Base-by-base conservation (phyloP, 2,797 vertebrate genomes). In the Heliangelus exortis region DNA sequence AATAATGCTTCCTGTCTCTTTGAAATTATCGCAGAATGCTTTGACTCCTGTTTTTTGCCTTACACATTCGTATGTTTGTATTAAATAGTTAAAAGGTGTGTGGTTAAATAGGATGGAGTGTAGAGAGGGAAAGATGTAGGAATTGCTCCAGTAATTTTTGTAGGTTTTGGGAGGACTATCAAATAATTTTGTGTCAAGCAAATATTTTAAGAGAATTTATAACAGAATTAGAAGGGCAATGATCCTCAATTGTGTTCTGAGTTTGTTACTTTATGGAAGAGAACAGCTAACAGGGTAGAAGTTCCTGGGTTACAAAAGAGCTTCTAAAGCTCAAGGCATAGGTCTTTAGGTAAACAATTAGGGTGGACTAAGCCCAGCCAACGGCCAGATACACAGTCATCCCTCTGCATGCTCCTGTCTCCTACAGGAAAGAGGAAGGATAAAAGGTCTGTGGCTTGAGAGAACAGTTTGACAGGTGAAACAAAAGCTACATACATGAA, bases 381-480 rank as follows among this genome's bases (percentile, higher is more conserved):
- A 18, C 6, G 47, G 7, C 7, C 26, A 34, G 39, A 51, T 22
- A 58, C 9, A 12, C 23, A 59, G 5, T 4, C 9, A 51, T 3
- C 15, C 6, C 1, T 5, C 22, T 53, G 5, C 1, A 73, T 2
- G 0, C 2, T 74, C 4, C 12, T 2, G 6, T 20, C 2, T 71
- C 13, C 15, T 10, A 3, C 16, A 34, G 53, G 14, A 43, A 77
- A 58, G 45, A 5, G 15, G 26, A 58, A 63, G 8, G 8, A 1
- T 0, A n/a, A 41, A 12, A 59, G 6, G 15, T 3, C 22, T 48
- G 11, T 12, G 15, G 5, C 9, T 78, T 1, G 2, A 50, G 7
- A 7, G 7, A n/a, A 9, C 9, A 14, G 12, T 57, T 69, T 31
- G 53, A 66, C 8, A 39, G 2, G 13, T 81, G 26, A 84, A 62